Base-by-base conservation (phyloP, 2,888 invertebrate species). In the Eupithecia pulchellata region DNA sequence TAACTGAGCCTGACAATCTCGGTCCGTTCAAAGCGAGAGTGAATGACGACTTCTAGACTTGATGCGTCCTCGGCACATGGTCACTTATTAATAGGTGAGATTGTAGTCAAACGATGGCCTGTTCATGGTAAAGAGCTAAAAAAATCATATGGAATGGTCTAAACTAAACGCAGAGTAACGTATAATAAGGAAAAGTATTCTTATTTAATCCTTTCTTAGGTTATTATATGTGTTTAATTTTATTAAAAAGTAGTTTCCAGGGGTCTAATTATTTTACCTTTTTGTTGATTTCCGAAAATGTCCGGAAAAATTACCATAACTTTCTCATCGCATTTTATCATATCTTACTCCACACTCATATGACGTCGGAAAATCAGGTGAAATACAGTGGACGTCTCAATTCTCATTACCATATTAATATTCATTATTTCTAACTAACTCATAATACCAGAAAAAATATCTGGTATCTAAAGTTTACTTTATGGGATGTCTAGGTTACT, bases 391-490 rank as follows among this genome's bases (percentile, higher is more conserved):
- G 78, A 81, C 70, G 74, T 78, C 75, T 72, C 77, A 78, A n/a
- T 79, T 85, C 86, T 84, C 84, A 89, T 89, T 90, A 89, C 82
- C 86, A 88, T 88, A 89, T 84, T 87, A 89, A 89, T 85, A 84
- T 86, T 85, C 83, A 80, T 84, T 86, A 89, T 90, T 47, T 9
- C 86, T 89, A 87, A 86, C 89, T 87, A 89, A 90, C 91, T 90
- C 20, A 47, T 47, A 47, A 47, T 20, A 47, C n/a, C 8, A 47
- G 17, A 20, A 32, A 32, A 32, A 32, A 6, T 17, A 17, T 36
- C 14, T 14, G 13, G 13, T 36, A 36, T 14, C 36, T 17, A n/a
- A n/a, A n/a, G n/a, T n/a, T n/a, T n/a, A n/a, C n/a, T n/a, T n/a
- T n/a, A n/a, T n/a, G n/a, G n/a, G n/a, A n/a, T n/a, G n/a, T n/a